Evolutionary conservation across 2,113 vertebrate species (phyloP), one percentile per base, ranked within the genome.

Genomic region (Ibidorhyncha struthersii): DNA sequence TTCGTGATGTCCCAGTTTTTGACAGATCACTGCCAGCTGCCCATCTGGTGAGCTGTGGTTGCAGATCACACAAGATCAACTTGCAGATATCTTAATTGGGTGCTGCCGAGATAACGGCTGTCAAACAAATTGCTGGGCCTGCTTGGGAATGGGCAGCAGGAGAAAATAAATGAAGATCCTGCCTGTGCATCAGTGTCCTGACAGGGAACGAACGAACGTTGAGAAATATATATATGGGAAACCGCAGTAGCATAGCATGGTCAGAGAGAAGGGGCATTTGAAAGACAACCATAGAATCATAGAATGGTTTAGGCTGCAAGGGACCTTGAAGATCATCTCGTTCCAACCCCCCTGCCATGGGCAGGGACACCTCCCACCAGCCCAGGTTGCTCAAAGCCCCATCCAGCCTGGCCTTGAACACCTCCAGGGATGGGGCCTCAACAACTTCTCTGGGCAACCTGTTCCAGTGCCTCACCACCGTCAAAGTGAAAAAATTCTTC

Each of bases 21-120:
- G 84, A 93, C 26, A 94, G 93, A 89, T 93, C 84, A 87, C 73
- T 93, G 77, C 93, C 91, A 95, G 86, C 61, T 91, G 86, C 86
- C 81, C 93, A 93, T 89, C 91, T 94, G 93, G 91, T 2, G 0
- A 91, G 65, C 65, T 74, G n/a, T 25, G 61, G 78, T 30, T 26
- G 1, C 81, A 94, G 86, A 93, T 86, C 84, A 91, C 63, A 85
- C 81, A 74, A 91, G 84, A 97, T 82, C 73, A 91, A 63, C 73
- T 79, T 11, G 20, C 30, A 89, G 78, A 69, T 69, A 67, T 63
- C 74, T 96, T 85, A 95, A 93, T 7, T 69, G 93, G 70, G 81
- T 65, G 87, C 73, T 95, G 89, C 77, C 3, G 30, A 82, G 38
- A 88, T 73, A 82, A 89, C 0, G 36, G 15, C 40, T 95, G 91